A percentile compares a stretch with the other conserved stretches of the same genome.
These are phyloP conservation scores for Calypte anna DNA, from an alignment of 2,113 vertebrate species.

Conservation along the genomic window DNA sequence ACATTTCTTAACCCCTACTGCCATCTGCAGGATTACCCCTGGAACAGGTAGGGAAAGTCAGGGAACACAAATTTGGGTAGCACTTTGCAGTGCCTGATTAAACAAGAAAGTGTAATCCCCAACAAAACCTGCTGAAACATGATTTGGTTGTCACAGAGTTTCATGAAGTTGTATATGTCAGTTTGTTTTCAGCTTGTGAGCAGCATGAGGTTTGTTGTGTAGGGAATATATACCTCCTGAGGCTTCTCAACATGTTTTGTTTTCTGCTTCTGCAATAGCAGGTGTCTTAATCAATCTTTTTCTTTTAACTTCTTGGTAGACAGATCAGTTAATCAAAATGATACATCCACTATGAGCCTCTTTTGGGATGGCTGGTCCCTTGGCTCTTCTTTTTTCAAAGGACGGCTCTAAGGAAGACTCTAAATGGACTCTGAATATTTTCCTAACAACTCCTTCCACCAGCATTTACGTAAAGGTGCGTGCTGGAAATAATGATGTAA, in stretches of 20 bases:
- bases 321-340: background rate
- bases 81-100: background rate
- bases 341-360: background rate
- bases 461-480: background rate
- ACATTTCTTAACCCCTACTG: background rate
- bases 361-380: background rate
- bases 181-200: background rate
- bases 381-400: background rate
- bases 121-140: background rate
- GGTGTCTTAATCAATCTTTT: background rate
- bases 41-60: background rate
- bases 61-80: background rate
- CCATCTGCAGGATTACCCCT: conserved; percentile 29
- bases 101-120: background rate
- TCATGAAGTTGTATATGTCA: background rate
- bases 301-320: background rate
- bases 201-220: background rate
- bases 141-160: background rate
- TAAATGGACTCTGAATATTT: background rate
- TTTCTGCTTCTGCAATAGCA: background rate
- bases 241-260: background rate
- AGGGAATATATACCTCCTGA: rapidly evolving
- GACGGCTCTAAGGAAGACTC: background rate
- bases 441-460: background rate
- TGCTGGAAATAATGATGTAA: background rate